These are phyloP conservation scores for Andrena cerasifolii DNA, from an alignment of 1,140 invertebrate species.

Conservation along the genomic window DNA sequence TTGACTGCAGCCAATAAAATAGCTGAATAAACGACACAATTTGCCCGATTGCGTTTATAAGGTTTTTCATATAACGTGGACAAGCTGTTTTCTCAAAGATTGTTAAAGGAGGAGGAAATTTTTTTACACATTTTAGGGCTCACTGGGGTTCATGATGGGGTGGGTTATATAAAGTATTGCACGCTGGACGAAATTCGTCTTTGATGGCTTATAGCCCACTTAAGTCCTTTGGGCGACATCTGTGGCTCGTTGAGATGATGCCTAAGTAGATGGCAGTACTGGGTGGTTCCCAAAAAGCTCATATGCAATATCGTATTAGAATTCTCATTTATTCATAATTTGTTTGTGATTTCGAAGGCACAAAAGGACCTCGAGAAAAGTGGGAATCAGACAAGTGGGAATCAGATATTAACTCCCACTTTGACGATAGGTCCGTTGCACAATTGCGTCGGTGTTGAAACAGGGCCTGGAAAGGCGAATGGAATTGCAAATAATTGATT, in stretches of 20 bases:
- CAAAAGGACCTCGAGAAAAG: no score
- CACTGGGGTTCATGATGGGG: neutral
- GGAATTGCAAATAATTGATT: slow-evolving; percentile 30
- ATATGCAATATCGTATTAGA: no score
- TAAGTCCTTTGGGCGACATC: slow-evolving; percentile 15
- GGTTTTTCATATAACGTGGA: no score
- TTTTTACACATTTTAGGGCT: neutral
- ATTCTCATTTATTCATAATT: no score
- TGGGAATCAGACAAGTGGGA: no score
- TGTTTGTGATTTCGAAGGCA: no score
- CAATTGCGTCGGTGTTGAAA: neutral
- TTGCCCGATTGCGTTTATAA: no score
- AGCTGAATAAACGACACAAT: no score
- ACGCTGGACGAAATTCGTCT: slow-evolving; percentile 4
- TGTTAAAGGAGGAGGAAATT: neutral
- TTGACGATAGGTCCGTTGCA: neutral
- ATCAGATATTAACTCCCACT: slow-evolving; percentile 18
- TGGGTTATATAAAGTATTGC: neutral
- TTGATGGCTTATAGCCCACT: slow-evolving; percentile 2
- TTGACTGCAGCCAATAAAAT: no score
- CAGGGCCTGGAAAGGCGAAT: neutral
- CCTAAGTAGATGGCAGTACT: neutral
- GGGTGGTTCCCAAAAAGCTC: slow-evolving; percentile 11
- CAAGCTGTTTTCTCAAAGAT: no score
- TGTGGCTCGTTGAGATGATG: neutral